These are phyloP conservation scores for Ophiothrix spiculata DNA, from an alignment of 35 echinoderm and acorn worm genomes.

Conservation along the genomic window DNA sequence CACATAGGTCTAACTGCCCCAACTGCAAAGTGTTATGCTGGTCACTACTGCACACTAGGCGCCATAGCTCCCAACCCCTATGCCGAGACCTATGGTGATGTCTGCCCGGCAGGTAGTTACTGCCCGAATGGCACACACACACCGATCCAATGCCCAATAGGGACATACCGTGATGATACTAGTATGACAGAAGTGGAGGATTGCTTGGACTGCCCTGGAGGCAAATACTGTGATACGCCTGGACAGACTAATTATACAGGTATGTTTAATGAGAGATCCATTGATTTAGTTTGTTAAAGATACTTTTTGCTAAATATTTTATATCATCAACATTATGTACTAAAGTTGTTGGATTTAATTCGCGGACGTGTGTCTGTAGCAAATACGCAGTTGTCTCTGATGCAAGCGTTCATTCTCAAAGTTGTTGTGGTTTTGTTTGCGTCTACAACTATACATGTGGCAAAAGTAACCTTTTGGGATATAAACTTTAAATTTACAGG, in stretches of 20 bases:
- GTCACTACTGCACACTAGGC: constrained; percentile 84
- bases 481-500: too few species aligned
- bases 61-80: constrained; percentile 83
- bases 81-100: constrained; percentile 81
- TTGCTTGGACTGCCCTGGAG: constrained; percentile 75
- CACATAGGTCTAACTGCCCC: constrained; percentile 87
- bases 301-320: too few species aligned
- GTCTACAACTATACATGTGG: too few species aligned
- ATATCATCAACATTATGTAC: too few species aligned
- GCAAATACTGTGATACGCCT: constrained; percentile 69
- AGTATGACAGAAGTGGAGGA: constrained; percentile 54
- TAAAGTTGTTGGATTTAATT: too few species aligned
- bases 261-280: too few species aligned
- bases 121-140: constrained; percentile 69
- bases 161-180: constrained; percentile 64
- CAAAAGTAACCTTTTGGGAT: too few species aligned
- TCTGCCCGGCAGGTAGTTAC: constrained; percentile 81
- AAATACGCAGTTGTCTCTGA: too few species aligned
- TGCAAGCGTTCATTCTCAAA: too few species aligned
- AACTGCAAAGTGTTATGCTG: constrained; percentile 58
- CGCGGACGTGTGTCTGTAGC: too few species aligned
- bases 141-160: constrained; percentile 71
- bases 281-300: too few species aligned
- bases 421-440: too few species aligned
- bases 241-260: constrained; percentile 93